A percentile compares a stretch with the other conserved stretches of the same genome.
Conservation (phyloP, 1,140 invertebrate genomes). For the Pogonus chalceus region DNA sequence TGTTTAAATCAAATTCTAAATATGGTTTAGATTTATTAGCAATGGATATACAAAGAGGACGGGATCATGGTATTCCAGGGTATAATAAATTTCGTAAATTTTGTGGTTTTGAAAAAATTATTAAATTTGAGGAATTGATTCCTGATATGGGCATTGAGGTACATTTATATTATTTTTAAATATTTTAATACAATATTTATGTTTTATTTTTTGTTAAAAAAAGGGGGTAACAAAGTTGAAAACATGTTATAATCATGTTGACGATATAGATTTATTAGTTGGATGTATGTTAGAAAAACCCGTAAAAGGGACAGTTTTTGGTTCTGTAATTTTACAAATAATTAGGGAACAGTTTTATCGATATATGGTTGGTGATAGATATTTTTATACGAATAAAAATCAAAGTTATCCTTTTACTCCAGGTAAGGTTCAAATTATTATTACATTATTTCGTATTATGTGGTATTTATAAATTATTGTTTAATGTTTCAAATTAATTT, state of each 20-base stretch:
- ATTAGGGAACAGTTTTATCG: constrained; percentile 61
- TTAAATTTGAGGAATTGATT: constrained; percentile 44
- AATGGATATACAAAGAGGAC: constrained; percentile 60
- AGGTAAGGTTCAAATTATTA: no score
- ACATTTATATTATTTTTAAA: neutral
- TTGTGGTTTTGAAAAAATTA: constrained; percentile 44
- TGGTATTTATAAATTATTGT: no score
- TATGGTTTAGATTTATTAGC: constrained; percentile 78
- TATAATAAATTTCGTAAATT: constrained; percentile 59
- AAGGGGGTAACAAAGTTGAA: constrained; percentile 25
- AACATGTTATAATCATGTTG: constrained; percentile 45
- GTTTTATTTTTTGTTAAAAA: constrained; percentile 35
- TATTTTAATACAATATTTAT: constrained; percentile 30
- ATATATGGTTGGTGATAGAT: constrained; percentile 56
- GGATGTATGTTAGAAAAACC: constrained; percentile 59
- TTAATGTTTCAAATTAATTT: no score
- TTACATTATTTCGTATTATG: no score
- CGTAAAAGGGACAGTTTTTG: constrained; percentile 51
- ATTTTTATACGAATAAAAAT: constrained; percentile 54
- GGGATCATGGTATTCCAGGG: constrained; percentile 56
- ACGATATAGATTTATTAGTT: constrained; percentile 70
- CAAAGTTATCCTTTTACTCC: constrained; percentile 45
- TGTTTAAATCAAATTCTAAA: constrained; percentile 31
- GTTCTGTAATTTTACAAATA: constrained; percentile 69
- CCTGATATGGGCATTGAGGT: constrained; percentile 21